Conservation (phyloP, 2,888 invertebrate genomes). For the Drosophila suboccidentalis region DNA sequence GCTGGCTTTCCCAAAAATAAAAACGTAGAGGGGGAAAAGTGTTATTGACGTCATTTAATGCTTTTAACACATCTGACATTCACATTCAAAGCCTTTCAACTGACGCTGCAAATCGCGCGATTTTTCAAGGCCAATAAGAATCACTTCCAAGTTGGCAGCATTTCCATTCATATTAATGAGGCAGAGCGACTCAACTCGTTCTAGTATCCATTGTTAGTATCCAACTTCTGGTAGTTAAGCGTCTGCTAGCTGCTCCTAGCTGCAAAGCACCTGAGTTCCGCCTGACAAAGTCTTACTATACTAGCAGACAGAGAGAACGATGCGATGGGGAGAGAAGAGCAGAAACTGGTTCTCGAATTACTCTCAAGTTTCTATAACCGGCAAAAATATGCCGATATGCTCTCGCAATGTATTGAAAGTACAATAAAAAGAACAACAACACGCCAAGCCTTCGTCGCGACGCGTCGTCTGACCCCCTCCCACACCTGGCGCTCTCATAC, state of each 20-base stretch:
- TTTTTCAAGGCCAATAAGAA: conserved; percentile 68
- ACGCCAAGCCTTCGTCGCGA: conserved; percentile 23
- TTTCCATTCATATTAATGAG: conserved; percentile 75
- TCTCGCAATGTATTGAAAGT: conserved; percentile 4
- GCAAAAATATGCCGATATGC: conserved; percentile 45
- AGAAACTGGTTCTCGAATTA: conserved; percentile 64
- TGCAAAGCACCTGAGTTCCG: conserved; percentile 28
- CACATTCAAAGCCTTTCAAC: not conserved
- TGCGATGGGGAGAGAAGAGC: not conserved
- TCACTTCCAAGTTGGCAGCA: conserved; percentile 48
- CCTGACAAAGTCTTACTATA: conserved; percentile 16
- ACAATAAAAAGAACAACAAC: conserved; percentile 22
- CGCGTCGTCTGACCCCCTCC: conserved; percentile 12
- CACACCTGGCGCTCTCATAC: not conserved
- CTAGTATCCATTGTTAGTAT: conserved; percentile 22
- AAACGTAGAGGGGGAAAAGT: conserved; percentile 1
- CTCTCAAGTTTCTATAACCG: conserved; percentile 57
- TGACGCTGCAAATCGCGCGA: conserved; percentile 46
- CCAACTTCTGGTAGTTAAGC: conserved; percentile 34
- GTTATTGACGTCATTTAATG: conserved; percentile 3
- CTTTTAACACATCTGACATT: not conserved
- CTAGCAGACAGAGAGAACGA: not conserved
- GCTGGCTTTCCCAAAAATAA: conserved; percentile 41
- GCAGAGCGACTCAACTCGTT: conserved; percentile 13
- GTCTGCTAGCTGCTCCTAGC: conserved; percentile 9